phyloP scores from a whole-genome alignment of 1,140 invertebrate species.

The Drosophila tristis region DNA sequence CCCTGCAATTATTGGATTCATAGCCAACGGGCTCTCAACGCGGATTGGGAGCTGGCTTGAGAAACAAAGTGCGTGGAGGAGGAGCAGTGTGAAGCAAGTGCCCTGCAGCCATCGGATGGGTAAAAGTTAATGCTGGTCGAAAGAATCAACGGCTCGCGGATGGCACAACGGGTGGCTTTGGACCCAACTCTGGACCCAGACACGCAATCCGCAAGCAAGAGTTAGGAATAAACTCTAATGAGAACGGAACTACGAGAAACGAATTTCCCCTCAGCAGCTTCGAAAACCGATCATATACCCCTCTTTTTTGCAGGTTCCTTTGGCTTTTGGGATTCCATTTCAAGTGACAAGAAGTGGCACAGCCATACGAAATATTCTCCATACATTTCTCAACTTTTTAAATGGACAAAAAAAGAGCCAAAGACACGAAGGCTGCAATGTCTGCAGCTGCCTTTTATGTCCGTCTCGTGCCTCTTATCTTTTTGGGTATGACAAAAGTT shows the following conservation, averaged over 20 bases:
- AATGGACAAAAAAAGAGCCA: constrained; percentile 19
- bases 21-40: too few relatives aligned
- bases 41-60: too few relatives aligned
- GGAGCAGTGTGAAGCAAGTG: too few relatives aligned
- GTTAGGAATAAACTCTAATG: constrained; percentile 1
- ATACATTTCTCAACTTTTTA: constrained; percentile 24
- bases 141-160: constrained; percentile 8
- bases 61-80: too few relatives aligned
- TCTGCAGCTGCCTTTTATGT: constrained; percentile 32
- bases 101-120: too few relatives aligned
- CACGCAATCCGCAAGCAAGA: constrained; percentile 24
- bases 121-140: constrained; percentile 29
- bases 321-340: too few relatives aligned
- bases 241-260: too few relatives aligned
- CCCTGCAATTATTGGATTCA: too few relatives aligned
- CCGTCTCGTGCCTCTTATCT: constrained; percentile 48
- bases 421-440: constrained; percentile 36
- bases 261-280: too few relatives aligned
- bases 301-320: too few relatives aligned
- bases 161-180: constrained; percentile 34
- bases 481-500: constrained; percentile 50
- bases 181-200: constrained; percentile 1
- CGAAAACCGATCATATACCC: too few relatives aligned
- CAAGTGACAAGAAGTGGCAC: neutral
- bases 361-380: constrained; percentile 8